A percentile compares a stretch with the other conserved stretches of the same genome.
These are phyloP conservation scores for Cosmorhoe ocellata DNA, from an alignment of 2,888 invertebrate species.

Conservation along the genomic window DNA sequence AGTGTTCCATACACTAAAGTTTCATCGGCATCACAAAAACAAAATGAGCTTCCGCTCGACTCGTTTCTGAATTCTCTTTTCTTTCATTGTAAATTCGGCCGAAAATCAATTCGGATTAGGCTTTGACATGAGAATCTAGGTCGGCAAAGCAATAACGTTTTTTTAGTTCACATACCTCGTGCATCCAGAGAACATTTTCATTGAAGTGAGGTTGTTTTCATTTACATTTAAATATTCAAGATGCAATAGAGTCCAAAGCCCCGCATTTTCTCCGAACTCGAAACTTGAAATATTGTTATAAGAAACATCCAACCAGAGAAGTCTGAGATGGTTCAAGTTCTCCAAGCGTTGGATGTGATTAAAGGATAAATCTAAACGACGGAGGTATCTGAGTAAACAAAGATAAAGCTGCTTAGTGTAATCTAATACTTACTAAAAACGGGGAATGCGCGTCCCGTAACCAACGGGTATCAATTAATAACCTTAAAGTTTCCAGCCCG, in stretches of 20 bases:
- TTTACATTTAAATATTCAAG: conserved; percentile 79
- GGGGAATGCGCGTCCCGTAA: background rate
- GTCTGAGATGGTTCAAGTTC: conserved; percentile 78
- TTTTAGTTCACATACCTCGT: conserved; percentile 49
- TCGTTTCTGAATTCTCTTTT: conserved; percentile 23
- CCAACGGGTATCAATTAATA: conserved; percentile 12
- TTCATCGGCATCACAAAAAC: background rate
- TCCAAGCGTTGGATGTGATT: conserved; percentile 82
- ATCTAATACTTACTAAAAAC: background rate
- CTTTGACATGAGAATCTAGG: conserved; percentile 27
- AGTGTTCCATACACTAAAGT: no score
- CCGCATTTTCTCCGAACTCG: conserved; percentile 59
- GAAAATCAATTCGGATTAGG: conserved; percentile 34
- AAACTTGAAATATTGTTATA: conserved; percentile 79
- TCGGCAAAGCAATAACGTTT: conserved; percentile 17
- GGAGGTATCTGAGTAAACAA: conserved; percentile 70
- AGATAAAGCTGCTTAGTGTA: conserved; percentile 28
- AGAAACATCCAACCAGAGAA: conserved; percentile 81
- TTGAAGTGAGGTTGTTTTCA: conserved; percentile 76
- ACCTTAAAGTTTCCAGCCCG: conserved; percentile 81
- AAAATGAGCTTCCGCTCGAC: conserved; percentile 15
- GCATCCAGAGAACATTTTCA: conserved; percentile 78
- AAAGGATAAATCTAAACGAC: conserved; percentile 82
- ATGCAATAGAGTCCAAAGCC: conserved; percentile 77
- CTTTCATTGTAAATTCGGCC: conserved; percentile 35